phyloP scores from a whole-genome alignment of 2,113 vertebrate species.

The Corynorhinus townsendii region DNA sequence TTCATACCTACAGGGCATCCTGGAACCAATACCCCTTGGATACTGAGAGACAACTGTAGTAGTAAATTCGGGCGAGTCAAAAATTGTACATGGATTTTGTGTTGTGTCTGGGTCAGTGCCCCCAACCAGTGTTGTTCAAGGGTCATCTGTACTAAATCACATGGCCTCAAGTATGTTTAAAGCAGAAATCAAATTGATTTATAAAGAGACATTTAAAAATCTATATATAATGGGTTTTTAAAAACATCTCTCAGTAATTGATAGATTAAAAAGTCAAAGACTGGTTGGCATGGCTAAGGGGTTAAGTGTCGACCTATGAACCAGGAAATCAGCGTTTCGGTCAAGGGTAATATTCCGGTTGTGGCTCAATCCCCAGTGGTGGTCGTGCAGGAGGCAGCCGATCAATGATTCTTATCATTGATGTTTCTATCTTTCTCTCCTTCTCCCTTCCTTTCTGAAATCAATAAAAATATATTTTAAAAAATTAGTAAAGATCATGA shows the following conservation, averaged over 20 bases:
- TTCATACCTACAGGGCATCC: neutral
- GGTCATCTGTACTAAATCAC: neutral
- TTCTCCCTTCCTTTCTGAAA: too few relatives aligned
- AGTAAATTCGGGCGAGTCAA: neutral
- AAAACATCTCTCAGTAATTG: neutral
- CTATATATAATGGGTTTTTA: neutral
- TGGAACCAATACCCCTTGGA: neutral
- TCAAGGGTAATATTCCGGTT: too few relatives aligned
- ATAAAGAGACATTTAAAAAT: neutral
- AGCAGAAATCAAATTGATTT: neutral
- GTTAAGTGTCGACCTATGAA: too few relatives aligned
- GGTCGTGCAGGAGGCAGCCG: too few relatives aligned
- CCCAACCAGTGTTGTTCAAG: neutral
- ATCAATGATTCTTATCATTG: too few relatives aligned
- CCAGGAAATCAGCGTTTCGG: too few relatives aligned
- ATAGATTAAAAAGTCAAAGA: neutral
- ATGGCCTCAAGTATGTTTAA: neutral
- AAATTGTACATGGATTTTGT: neutral
- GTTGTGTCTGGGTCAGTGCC: neutral
- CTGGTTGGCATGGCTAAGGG: too few relatives aligned
- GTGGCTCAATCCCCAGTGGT: too few relatives aligned
- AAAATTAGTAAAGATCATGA: neutral
- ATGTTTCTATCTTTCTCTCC: too few relatives aligned
- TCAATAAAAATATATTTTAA: too few relatives aligned
- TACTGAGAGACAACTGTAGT: neutral